A percentile compares a stretch with the other conserved stretches of the same genome.
Evolutionary conservation across 2,888 invertebrate species (phyloP).

Genomic region (Drosophila lacicola): DNA sequence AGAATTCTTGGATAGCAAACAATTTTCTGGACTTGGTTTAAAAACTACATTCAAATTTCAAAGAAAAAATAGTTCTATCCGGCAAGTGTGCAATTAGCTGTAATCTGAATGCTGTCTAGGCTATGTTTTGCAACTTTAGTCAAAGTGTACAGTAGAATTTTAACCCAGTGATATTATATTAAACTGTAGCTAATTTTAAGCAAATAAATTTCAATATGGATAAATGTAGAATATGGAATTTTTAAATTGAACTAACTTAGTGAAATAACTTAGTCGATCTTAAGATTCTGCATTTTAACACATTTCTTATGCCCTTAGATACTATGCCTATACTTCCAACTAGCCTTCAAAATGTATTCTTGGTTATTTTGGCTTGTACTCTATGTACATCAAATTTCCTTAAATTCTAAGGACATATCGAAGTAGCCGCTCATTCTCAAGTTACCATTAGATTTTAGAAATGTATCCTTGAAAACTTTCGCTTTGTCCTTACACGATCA

Average conservation of each 20-base stretch:
- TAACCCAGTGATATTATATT: slow-evolving; percentile 74
- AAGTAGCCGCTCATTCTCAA: background rate
- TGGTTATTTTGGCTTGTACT: background rate
- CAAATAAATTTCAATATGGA: slow-evolving; percentile 41
- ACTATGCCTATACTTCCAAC: no score
- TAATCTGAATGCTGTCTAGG: slow-evolving; percentile 3
- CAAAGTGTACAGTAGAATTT: slow-evolving; percentile 52
- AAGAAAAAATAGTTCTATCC: background rate
- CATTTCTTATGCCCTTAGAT: no score
- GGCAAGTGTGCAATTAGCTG: slow-evolving; percentile 2
- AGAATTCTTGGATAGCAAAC: no score
- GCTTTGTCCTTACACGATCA: slow-evolving; percentile 34
- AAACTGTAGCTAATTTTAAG: slow-evolving; percentile 40
- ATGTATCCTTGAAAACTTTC: slow-evolving; percentile 14
- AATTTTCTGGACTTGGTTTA: no score
- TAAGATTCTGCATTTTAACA: no score
- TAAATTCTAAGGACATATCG: background rate
- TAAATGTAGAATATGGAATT: background rate
- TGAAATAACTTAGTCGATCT: no score
- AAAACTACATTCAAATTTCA: no score
- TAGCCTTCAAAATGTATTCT: background rate
- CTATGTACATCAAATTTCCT: background rate
- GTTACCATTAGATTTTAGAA: background rate
- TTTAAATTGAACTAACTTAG: background rate
- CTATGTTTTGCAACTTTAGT: slow-evolving; percentile 43